Conservation (phyloP, 2,888 invertebrate species). For the Eucriotettix oculatus region DNA sequence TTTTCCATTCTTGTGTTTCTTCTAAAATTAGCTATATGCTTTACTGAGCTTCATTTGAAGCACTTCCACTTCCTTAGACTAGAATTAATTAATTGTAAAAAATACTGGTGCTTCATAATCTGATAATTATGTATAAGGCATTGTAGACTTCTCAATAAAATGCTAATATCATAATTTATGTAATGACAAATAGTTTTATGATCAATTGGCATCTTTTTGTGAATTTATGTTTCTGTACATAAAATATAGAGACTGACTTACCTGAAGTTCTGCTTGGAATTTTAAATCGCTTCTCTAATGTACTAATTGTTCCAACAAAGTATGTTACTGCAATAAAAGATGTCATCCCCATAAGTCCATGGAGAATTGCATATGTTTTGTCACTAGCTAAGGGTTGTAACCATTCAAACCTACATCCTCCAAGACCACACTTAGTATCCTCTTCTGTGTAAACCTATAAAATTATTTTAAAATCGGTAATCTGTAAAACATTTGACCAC, state of each 20-base stretch:
- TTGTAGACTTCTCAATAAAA: too few relatives aligned
- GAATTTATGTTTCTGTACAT: too few relatives aligned
- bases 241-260: constrained; percentile 1
- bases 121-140: too few relatives aligned
- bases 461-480: too few relatives aligned
- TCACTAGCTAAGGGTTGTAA: constrained; percentile 16
- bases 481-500: too few relatives aligned
- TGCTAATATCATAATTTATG: too few relatives aligned
- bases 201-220: not conserved
- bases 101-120: too few relatives aligned
- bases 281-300: constrained; percentile 20
- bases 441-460: not conserved
- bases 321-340: constrained; percentile 17
- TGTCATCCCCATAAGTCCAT: constrained; percentile 16
- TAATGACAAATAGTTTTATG: not conserved
- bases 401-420: constrained; percentile 15
- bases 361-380: constrained; percentile 17
- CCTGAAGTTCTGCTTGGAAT: constrained; percentile 19
- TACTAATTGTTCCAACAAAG: constrained; percentile 18
- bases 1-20: too few relatives aligned
- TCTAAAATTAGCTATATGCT: too few relatives aligned
- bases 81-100: too few relatives aligned
- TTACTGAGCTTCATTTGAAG: too few relatives aligned
- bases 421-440: constrained; percentile 16
- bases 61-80: too few relatives aligned